Percentiles rank a stretch among this genome's conserved stretches.
Conservation (phyloP, 2,888 invertebrate species). For the Balanococcus diminutus region DNA sequence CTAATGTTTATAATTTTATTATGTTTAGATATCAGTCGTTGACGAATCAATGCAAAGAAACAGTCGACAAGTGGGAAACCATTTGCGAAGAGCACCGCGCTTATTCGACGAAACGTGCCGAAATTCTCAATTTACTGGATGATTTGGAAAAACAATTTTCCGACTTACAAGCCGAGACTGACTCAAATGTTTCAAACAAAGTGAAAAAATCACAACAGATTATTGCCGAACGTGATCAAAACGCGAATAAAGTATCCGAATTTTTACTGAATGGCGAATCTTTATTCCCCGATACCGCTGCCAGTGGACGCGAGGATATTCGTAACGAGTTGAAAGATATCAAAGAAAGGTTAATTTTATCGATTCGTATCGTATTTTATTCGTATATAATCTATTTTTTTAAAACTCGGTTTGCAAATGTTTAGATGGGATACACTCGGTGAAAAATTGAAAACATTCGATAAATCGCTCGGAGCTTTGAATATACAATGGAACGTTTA, state of each 20-base stretch:
- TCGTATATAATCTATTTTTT: not conserved
- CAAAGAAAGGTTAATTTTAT: slow-evolving; percentile 69
- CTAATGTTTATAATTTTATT: not conserved
- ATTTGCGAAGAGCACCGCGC: slow-evolving; percentile 82
- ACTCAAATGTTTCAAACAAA: slow-evolving; percentile 70
- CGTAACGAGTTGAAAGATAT: slow-evolving; percentile 81
- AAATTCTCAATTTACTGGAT: slow-evolving; percentile 77
- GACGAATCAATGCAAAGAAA: slow-evolving; percentile 81
- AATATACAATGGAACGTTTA: slow-evolving; percentile 83
- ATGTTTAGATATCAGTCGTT: slow-evolving; percentile 72
- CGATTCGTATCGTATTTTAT: no score
- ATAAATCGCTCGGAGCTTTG: slow-evolving; percentile 83
- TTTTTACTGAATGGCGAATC: slow-evolving; percentile 82
- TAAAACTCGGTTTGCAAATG: not conserved
- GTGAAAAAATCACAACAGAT: slow-evolving; percentile 74
- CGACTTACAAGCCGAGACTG: slow-evolving; percentile 67
- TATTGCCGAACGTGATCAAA: slow-evolving; percentile 81
- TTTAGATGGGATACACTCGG: slow-evolving; percentile 82
- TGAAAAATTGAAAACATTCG: slow-evolving; percentile 81
- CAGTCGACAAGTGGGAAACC: slow-evolving; percentile 81
- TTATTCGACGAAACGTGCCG: slow-evolving; percentile 76
- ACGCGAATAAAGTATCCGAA: slow-evolving; percentile 76
- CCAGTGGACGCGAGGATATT: slow-evolving; percentile 86
- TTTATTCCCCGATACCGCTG: slow-evolving; percentile 90
- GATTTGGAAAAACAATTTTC: slow-evolving; percentile 76